Percentiles rank a stretch among this genome's conserved stretches.
phyloP scores from a whole-genome alignment of 1,140 invertebrate genomes.

The Drosophila kikkawai region DNA sequence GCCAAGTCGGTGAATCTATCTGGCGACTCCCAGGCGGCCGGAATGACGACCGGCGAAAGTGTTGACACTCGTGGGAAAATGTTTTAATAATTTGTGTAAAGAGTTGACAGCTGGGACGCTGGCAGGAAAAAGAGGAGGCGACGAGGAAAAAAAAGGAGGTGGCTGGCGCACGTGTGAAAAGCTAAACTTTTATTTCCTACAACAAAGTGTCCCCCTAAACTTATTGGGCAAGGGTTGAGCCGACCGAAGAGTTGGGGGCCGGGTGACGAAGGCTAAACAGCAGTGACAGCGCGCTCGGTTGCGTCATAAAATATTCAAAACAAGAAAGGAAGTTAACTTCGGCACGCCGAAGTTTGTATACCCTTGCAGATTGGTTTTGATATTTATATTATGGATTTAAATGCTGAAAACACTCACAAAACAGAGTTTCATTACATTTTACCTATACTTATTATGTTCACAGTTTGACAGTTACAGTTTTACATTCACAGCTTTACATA shows the following conservation, averaged over 20 bases:
- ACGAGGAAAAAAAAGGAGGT: not conserved
- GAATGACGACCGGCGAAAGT: constrained; percentile 57
- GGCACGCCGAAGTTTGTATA: too few species aligned
- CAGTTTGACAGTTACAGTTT: too few species aligned
- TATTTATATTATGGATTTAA: too few species aligned
- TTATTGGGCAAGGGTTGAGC: constrained; percentile 20
- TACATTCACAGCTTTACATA: too few species aligned
- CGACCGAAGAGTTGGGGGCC: not conserved
- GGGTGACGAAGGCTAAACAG: constrained; percentile 45
- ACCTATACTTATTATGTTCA: too few species aligned
- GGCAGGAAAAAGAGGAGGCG: not conserved
- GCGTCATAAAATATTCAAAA: constrained; percentile 69
- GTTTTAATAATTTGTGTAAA: constrained; percentile 83
- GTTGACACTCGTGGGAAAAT: constrained; percentile 83
- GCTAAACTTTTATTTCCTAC: constrained; percentile 68
- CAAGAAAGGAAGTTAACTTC: too few species aligned
- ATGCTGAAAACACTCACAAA: too few species aligned
- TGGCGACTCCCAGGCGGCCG: constrained; percentile 38
- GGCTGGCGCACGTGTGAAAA: constrained; percentile 55
- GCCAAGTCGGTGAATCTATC: constrained; percentile 31
- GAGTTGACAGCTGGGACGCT: constrained; percentile 69
- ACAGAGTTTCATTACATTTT: too few species aligned
- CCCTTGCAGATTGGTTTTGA: too few species aligned
- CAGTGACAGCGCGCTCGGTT: constrained; percentile 42
- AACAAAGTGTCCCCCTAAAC: constrained; percentile 36